A percentile compares a stretch with the other conserved stretches of the same genome.
Evolutionary conservation across 2,888 invertebrate species (phyloP).

Genomic region (Pyrrhosoma nymphula): DNA sequence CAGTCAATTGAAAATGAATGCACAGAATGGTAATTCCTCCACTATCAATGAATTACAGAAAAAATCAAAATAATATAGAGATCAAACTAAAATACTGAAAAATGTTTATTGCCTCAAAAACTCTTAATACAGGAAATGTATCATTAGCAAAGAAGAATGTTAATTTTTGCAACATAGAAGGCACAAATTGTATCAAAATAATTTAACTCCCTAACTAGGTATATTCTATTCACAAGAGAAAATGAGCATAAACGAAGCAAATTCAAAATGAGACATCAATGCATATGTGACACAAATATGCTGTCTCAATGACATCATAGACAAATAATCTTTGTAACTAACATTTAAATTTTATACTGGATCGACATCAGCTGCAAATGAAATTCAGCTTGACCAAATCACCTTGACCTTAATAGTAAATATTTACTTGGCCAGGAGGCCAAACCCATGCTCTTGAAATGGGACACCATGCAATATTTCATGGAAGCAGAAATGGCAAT

Average conservation of each 20-base stretch:
- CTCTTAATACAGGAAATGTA: constrained; percentile 48
- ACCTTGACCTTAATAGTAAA: neutral
- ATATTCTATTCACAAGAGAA: constrained; percentile 6
- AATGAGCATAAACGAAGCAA: neutral
- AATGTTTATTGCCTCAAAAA: constrained; percentile 48
- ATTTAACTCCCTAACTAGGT: constrained; percentile 7
- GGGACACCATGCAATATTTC: neutral
- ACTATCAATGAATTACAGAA: no score
- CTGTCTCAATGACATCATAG: neutral
- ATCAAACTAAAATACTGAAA: constrained; percentile 38
- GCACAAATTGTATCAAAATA: constrained; percentile 62
- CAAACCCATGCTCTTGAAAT: neutral
- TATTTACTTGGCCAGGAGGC: neutral
- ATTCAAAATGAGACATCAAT: neutral
- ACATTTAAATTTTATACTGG: no score
- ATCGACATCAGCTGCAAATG: neutral
- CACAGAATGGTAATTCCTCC: no score
- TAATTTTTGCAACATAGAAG: constrained; percentile 5
- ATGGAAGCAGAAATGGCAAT: neutral
- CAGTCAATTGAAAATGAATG: no score
- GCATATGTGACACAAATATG: neutral
- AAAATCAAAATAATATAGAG: no score
- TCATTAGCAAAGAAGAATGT: constrained; percentile 10
- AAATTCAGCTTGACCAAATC: neutral
- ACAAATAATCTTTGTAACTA: no score